phyloP scores from a whole-genome alignment of 2,113 vertebrate genomes.

The Heterochromis multidens region DNA sequence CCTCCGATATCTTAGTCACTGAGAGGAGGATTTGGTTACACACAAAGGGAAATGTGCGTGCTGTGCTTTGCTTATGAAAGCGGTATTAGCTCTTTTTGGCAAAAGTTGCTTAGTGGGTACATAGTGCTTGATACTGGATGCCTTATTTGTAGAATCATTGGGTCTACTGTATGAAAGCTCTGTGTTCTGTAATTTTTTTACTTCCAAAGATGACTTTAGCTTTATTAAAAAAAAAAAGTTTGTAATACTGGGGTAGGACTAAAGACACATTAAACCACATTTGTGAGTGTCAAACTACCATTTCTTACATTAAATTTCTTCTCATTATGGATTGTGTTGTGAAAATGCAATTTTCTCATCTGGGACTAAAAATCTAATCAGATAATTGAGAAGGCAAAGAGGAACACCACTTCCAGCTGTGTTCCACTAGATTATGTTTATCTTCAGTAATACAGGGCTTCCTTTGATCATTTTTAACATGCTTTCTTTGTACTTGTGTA shows the following conservation, averaged over 20 bases:
- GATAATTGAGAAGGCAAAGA: conserved; percentile 26
- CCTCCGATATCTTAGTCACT: conserved; percentile 52
- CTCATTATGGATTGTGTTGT: neutral
- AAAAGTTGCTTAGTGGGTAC: conserved; percentile 11
- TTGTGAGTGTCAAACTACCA: neutral
- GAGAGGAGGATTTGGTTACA: conserved; percentile 64
- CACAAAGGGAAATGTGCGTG: conserved; percentile 45
- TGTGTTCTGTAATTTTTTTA: neutral
- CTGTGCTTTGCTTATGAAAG: conserved; percentile 43
- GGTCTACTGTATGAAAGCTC: neutral
- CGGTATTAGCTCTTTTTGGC: conserved; percentile 41
- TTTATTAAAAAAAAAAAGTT: neutral
- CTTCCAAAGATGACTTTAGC: neutral
- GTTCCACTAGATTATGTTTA: conserved; percentile 2
- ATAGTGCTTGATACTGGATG: conserved; percentile 6
- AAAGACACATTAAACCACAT: neutral
- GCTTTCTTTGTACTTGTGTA: conserved; percentile 19
- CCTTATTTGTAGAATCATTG: neutral
- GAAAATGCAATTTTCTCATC: neutral
- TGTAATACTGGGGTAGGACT: neutral
- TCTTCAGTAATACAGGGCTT: neutral
- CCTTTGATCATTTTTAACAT: neutral
- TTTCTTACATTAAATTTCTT: neutral
- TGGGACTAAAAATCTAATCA: conserved; percentile 8
- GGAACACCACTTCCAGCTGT: conserved; percentile 36